Conservation (phyloP, 2,888 invertebrate genomes). For the Cerceris ruficornis region DNA sequence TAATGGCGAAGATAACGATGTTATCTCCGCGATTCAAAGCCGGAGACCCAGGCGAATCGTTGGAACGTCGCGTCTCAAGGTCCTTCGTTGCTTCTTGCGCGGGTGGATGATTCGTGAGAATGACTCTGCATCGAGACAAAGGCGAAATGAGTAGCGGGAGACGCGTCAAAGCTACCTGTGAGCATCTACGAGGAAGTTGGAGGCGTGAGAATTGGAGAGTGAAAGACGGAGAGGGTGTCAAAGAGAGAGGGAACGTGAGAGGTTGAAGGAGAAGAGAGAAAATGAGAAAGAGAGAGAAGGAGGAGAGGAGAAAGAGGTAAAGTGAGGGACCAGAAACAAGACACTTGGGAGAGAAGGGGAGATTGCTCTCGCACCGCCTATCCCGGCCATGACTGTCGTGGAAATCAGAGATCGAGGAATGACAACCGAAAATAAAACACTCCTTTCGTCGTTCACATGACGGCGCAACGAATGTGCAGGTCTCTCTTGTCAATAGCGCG, state of each 20-base stretch:
- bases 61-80: slow-evolving; percentile 39
- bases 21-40: slow-evolving; percentile 69
- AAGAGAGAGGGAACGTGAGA: background rate
- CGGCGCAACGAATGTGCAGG: too few species aligned
- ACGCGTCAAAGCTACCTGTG: slow-evolving; percentile 48
- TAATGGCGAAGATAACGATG: slow-evolving; percentile 52
- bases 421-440: too few species aligned
- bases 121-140: slow-evolving; percentile 45
- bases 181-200: slow-evolving; percentile 10
- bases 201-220: background rate
- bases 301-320: background rate
- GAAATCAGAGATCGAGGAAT: too few species aligned
- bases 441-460: too few species aligned
- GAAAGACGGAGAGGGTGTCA: background rate
- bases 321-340: background rate
- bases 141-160: slow-evolving; percentile 36
- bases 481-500: too few species aligned
- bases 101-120: slow-evolving; percentile 7
- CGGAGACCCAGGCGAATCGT: slow-evolving; percentile 41
- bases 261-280: background rate
- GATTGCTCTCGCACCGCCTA: too few species aligned
- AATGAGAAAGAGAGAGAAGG: background rate
- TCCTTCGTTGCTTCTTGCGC: slow-evolving; percentile 25
- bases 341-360: too few species aligned
- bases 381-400: too few species aligned